phyloP scores from a whole-genome alignment of 2,113 vertebrate genomes.

The Sphaerodactylus townsendi region DNA sequence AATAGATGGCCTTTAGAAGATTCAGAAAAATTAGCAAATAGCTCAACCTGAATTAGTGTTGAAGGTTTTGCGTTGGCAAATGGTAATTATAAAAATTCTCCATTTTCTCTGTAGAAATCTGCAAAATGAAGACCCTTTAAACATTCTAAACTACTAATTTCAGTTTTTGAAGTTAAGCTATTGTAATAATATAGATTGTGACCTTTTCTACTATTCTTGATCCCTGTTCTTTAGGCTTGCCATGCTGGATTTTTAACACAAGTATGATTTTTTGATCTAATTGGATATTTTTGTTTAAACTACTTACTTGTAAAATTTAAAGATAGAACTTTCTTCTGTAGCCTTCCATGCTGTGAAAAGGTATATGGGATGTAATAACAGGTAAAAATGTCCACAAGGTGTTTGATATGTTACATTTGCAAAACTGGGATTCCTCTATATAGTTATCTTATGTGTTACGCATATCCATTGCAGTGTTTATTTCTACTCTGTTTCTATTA shows the following conservation, averaged over 20 bases:
- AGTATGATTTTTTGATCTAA: neutral
- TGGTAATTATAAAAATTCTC: neutral
- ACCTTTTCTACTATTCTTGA: fast-evolving
- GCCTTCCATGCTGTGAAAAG: neutral
- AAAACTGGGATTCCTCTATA: neutral
- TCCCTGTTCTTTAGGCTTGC: neutral
- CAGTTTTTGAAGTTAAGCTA: neutral
- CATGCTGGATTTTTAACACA: neutral
- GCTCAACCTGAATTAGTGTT: neutral
- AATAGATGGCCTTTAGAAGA: neutral
- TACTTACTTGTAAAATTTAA: fast-evolving
- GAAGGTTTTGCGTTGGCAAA: neutral
- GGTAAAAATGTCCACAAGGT: too few species aligned
- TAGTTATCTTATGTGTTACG: neutral
- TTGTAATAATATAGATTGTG: neutral
- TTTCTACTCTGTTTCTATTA: conserved; percentile 31
- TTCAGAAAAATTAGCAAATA: neutral
- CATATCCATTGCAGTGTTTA: neutral
- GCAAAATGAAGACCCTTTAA: neutral
- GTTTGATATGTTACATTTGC: neutral
- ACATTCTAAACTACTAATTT: neutral
- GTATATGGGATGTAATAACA: neutral
- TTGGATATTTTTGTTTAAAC: neutral
- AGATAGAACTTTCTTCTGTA: neutral
- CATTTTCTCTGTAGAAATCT: neutral